Conservation (phyloP, 2,113 vertebrate genomes). For the Tonatia bakeri region DNA sequence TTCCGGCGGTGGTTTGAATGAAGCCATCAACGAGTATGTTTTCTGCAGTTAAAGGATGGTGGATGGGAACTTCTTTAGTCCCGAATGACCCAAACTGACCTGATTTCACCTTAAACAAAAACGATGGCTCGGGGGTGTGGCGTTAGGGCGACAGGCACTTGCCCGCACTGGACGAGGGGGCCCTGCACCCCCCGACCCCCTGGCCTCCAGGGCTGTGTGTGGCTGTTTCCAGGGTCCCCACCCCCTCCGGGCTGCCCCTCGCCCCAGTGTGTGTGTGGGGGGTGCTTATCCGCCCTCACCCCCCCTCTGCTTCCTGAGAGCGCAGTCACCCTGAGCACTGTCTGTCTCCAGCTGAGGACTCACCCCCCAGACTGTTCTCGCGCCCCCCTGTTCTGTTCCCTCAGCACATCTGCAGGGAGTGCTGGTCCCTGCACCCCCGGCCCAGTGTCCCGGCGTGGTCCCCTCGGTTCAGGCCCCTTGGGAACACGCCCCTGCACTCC, state of each 20-base stretch:
- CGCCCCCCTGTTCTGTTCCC: too few relatives aligned
- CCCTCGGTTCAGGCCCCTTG: too few relatives aligned
- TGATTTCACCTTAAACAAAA: accelerated
- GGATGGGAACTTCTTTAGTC: too few relatives aligned
- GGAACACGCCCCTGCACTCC: too few relatives aligned
- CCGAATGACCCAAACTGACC: too few relatives aligned
- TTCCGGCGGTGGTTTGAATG: neutral
- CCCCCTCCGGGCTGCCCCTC: accelerated
- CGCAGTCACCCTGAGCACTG: too few relatives aligned
- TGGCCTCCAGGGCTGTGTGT: accelerated
- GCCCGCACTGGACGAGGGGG: accelerated
- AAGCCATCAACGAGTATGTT: neutral
- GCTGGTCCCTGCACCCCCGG: too few relatives aligned
- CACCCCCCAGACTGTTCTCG: neutral
- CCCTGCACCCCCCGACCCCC: accelerated
- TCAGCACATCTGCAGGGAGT: neutral
- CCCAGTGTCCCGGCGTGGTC: too few relatives aligned
- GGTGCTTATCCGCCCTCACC: neutral
- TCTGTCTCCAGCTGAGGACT: neutral
- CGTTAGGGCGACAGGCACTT: accelerated
- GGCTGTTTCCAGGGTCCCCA: too few relatives aligned
- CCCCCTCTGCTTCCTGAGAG: too few relatives aligned
- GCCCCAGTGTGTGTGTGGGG: neutral
- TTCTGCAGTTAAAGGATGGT: neutral
- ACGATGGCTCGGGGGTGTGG: accelerated